These are phyloP conservation scores for Amblyjoppa fuscipennis DNA, from an alignment of 2,888 invertebrate genomes.

Conservation along the genomic window DNA sequence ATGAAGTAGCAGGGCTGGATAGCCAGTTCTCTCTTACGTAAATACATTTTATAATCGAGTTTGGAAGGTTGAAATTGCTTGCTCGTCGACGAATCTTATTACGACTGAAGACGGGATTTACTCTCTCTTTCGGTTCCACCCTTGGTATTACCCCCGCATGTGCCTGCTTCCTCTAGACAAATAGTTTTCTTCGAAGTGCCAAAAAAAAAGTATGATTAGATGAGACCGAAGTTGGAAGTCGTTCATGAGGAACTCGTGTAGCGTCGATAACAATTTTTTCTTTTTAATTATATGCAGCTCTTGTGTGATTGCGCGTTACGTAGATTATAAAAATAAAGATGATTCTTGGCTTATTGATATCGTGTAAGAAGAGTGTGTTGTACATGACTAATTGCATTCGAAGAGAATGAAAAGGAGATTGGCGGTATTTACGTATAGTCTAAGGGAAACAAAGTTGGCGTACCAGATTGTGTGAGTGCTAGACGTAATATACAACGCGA, in stretches of 20 bases:
- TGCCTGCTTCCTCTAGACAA: background rate
- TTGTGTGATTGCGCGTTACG: background rate
- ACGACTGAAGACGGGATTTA: constrained; percentile 47
- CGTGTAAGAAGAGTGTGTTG: background rate
- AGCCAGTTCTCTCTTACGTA: constrained; percentile 70
- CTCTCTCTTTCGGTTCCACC: constrained; percentile 13
- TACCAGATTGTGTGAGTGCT: background rate
- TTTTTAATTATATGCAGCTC: too few relatives aligned
- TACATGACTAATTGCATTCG: background rate
- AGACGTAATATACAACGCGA: background rate
- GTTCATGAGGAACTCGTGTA: background rate
- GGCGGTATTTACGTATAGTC: background rate
- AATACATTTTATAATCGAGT: constrained; percentile 76
- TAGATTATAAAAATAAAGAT: background rate
- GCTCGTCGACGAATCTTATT: constrained; percentile 69
- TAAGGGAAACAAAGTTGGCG: background rate
- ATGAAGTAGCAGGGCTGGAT: constrained; percentile 24
- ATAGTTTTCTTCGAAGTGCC: background rate
- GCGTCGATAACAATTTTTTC: background rate
- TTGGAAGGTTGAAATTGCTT: constrained; percentile 73
- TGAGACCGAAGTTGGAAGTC: background rate
- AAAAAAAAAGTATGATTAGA: background rate
- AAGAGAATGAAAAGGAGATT: constrained; percentile 1
- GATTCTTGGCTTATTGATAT: background rate
- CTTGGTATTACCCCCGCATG: background rate